Base-by-base conservation (phyloP, 2,113 vertebrate species). In the Coptodon bakossiorum region DNA sequence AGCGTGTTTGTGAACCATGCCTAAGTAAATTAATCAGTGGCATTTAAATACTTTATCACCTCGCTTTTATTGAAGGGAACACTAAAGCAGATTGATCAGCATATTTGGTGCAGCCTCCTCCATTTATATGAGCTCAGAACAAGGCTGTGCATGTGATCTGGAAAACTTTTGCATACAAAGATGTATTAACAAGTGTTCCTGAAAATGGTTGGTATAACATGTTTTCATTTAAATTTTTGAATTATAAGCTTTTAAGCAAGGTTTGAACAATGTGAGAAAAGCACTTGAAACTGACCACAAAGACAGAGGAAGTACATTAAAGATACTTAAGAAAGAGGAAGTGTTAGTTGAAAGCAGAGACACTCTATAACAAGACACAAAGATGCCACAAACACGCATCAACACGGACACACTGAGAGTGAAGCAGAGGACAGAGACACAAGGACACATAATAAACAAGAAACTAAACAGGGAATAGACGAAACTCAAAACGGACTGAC, bases 371-470 rank as follows among this genome's bases (percentile, higher is more conserved):
- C 56, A 59, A 59, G 7, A 59, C 56, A 59, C 27, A 59, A 59
- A 13, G 24, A 59, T 29, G 56, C 56, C 56, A 59, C 24, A 59
- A 59, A 59, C 27, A 16, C 0, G 1, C 7, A 31, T 59, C 2
- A 59, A 31, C 56, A 29, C 13, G 0, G 13, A 29, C 9, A 59
- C 56, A 59, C 56, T 29, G 13, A 29, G 27, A 59, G 13, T 0
- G 56, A 59, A 16, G 27, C 27, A 59, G 56, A 17, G 56, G 56
- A 59, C 13, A 59, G 56, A 59, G 56, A 31, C 27, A 59, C 56
- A 1, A 16, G 56, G 3, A 0, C 0, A 59, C 56, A 0, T 9
- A 59, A 9, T 16, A 3, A 57, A 57, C 13, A 57, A 57, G 13
- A 57, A 57, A 5, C 0, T 57, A 57, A 57, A 57, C 56, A 16